Conservation (phyloP, 1,140 invertebrate genomes). For the Goniozus legneri region DNA sequence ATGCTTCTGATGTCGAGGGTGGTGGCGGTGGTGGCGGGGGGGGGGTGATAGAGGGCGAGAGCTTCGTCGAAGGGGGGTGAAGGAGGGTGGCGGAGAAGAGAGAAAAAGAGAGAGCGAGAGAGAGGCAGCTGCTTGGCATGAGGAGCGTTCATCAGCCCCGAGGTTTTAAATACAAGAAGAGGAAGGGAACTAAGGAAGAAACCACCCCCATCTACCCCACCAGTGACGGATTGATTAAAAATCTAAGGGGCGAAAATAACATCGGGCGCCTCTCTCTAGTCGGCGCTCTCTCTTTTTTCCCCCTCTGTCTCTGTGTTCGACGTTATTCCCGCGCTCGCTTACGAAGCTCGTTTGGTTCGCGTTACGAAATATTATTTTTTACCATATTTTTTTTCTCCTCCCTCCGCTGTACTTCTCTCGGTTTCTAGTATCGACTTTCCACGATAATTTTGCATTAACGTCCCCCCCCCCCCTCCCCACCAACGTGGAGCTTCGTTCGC, state of each 20-base stretch:
- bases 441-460: too few species aligned
- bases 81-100: conserved; percentile 13
- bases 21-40: not conserved
- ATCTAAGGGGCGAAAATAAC: conserved; percentile 53
- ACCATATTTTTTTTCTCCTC: too few species aligned
- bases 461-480: too few species aligned
- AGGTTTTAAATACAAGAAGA: conserved; percentile 55
- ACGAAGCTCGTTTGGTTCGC: too few species aligned
- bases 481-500: too few species aligned
- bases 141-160: conserved; percentile 56
- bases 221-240: conserved; percentile 57
- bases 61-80: conserved; percentile 10
- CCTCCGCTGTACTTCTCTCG: too few species aligned
- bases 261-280: conserved; percentile 31
- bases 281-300: not conserved
- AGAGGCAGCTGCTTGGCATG: conserved; percentile 48
- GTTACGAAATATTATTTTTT: too few species aligned
- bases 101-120: conserved; percentile 16
- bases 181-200: conserved; percentile 51
- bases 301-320: too few species aligned
- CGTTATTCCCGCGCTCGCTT: too few species aligned
- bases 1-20: conserved; percentile 10
- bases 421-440: too few species aligned
- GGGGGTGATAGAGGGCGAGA: not conserved
- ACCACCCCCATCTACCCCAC: conserved; percentile 46